Conservation (phyloP, 2,888 invertebrate species). For the Callinectes sapidus region DNA sequence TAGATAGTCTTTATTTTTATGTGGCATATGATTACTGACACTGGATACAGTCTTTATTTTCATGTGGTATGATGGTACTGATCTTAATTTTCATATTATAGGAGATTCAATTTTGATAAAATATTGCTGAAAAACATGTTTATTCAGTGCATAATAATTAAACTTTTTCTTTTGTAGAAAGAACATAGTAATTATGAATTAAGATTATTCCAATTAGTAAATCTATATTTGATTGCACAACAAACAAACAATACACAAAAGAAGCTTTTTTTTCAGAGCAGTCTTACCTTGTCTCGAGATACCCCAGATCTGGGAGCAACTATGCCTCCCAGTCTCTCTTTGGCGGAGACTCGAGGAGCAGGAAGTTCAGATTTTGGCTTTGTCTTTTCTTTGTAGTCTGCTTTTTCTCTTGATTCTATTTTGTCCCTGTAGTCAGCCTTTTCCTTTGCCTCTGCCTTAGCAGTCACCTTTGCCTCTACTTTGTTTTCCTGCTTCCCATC, state of each 20-base stretch:
- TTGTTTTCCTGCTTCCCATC: slow-evolving; percentile 26
- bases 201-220: background rate
- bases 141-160: background rate
- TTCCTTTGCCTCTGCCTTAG: slow-evolving; percentile 33
- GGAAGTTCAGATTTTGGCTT: background rate
- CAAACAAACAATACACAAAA: background rate
- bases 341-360: slow-evolving; percentile 38
- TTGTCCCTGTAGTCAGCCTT: slow-evolving; percentile 37
- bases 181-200: background rate
- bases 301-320: slow-evolving; percentile 38
- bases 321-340: slow-evolving; percentile 47
- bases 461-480: slow-evolving; percentile 25
- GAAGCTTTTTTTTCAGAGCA: background rate
- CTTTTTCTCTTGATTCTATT: slow-evolving; percentile 27
- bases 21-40: background rate
- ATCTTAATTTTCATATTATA: background rate
- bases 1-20: background rate
- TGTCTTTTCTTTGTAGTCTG: background rate
- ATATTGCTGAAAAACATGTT: background rate
- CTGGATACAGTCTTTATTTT: background rate
- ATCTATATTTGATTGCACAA: background rate
- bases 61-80: background rate
- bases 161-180: background rate
- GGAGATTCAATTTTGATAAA: background rate
- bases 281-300: slow-evolving; percentile 57